Base-by-base conservation (phyloP, 2,113 vertebrate genomes). In the Hemicordylus capensis region DNA sequence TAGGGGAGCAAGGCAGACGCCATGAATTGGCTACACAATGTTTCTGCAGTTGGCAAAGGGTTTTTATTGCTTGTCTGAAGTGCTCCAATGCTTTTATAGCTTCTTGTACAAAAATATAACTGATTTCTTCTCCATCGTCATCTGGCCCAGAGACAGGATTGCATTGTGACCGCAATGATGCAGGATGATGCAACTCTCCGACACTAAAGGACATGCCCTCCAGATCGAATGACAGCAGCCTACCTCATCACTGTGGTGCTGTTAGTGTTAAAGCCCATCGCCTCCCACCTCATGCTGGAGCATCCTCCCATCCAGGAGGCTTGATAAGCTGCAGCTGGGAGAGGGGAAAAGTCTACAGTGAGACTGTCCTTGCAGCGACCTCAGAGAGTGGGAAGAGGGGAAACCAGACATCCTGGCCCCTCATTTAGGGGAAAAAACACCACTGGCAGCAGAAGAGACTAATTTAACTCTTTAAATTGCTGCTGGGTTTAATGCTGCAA, bases 371-470 rank as follows among this genome's bases (percentile, higher is more conserved):
- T 85, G 76, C 85, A 86, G 20, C 91, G 88, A 94, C 90, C 92
- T 91, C 87, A 0, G 80, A 84, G 82, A 66, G 82, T 90, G 85
- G 87, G 73, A 90, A 89, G 88, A 69, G n/a, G 82, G 82, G 85
- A 91, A 93, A 95, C 89, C 89, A 94, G 87, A 89, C 91, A 93
- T 93, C 93, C 94, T 92, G 93, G 85, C 89, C 78, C 76, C 87
- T 93, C 89, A 91, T 94, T 94, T 92, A 92, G 90, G 91, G 92
- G 91, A 91, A 88, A 90, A 91, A 94, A 70, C 88, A 80, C 0
- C 0, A 54, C 4, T 28, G 44, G 31, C 59, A 14, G 1, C 48
- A 69, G 72, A 89, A 67, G 81, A 86, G 59, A 88, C 46, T 44
- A 51, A 90, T 91, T 95, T 93, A 95, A 93, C 93, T 86, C 91